Base-by-base conservation (phyloP, 2,888 invertebrate species). In the Synanthedon myopaeformis region DNA sequence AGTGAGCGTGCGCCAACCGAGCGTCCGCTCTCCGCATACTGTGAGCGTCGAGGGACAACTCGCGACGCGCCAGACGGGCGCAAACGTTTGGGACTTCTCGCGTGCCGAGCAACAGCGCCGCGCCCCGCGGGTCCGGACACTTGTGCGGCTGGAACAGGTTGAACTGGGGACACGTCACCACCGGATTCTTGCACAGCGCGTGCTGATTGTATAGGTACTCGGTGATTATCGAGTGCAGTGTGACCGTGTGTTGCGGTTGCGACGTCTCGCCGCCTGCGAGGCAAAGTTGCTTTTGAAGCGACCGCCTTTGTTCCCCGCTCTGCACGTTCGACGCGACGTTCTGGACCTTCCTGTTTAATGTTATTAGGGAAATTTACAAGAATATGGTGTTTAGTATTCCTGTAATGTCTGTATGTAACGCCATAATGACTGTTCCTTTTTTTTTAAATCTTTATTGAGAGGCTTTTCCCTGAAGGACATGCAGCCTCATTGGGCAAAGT, bases 161-260 rank as follows among this genome's bases (percentile, higher is more conserved):
- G 74, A 99, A 99, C 72, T 96, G 96, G 0, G 99, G 98, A 81
- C 98, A 99, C 0, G 97, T 98, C 41, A 96, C 95, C 87, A 99
- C 97, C 0, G 99, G 99, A 82, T 98, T 97, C 83, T 95, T 96
- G 88, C 99, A 99, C 6, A 96, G 87, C n/a, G 98, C 94, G 84
- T 99, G 99, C 79, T 99, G 99, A 84, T 97, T 97, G 65, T 97
- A 94, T 53, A 99, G 89, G 84, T 98, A 99, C 79, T 98, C 98
- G 0, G 96, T 97, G 59, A 99, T 96, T 69, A 99, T 98, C 49
- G 94, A 94, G 77, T 97, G 95, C 23, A 99, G 86, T 0, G 94
- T 93, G 54, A 93, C 91, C 6, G 90, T 72, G 52, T 83, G 81
- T 12, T 72, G 56, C 71, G 60, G 45, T 23, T 64, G 63, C 2